phyloP scores from a whole-genome alignment of 2,888 invertebrate species.

The Peribatodes rhomboidaria region DNA sequence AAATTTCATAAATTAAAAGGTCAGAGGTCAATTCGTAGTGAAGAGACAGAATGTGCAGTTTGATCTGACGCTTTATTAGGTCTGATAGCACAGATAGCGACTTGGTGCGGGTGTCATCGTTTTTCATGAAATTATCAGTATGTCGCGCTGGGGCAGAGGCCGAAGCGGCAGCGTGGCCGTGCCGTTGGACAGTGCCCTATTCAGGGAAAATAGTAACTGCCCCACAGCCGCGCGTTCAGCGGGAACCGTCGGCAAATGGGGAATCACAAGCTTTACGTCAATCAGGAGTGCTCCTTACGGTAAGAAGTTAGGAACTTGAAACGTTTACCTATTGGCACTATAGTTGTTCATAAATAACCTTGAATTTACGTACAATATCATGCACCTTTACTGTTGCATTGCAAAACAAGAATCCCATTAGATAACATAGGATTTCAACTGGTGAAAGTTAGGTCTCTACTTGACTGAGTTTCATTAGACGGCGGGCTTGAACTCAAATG shows the following conservation, averaged over 20 bases:
- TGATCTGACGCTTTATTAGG: constrained; percentile 72
- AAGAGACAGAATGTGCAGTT: constrained; percentile 66
- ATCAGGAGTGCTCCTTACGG: constrained; percentile 93
- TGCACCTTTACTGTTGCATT: constrained; percentile 36
- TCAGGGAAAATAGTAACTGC: constrained; percentile 93
- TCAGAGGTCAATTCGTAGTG: constrained; percentile 52
- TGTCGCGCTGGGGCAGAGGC: constrained; percentile 89
- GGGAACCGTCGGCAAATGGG: constrained; percentile 97
- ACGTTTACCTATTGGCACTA: constrained; percentile 48
- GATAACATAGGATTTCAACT: constrained; percentile 42
- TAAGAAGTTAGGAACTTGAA: constrained; percentile 88
- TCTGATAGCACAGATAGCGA: constrained; percentile 67
- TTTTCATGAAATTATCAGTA: constrained; percentile 85
- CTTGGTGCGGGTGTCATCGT: constrained; percentile 78
- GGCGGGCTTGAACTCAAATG: not conserved
- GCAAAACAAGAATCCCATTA: constrained; percentile 48
- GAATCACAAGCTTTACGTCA: constrained; percentile 97
- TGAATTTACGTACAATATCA: constrained; percentile 43
- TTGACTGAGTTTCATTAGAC: constrained; percentile 23
- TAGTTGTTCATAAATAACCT: constrained; percentile 52
- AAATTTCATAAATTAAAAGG: constrained; percentile 45
- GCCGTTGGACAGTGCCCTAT: constrained; percentile 88
- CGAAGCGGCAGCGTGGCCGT: constrained; percentile 87
- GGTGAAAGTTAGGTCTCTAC: constrained; percentile 55
- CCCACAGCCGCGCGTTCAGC: constrained; percentile 96